Evolutionary conservation across 2,113 vertebrate species (phyloP).

Genomic region (Chitala chitala): DNA sequence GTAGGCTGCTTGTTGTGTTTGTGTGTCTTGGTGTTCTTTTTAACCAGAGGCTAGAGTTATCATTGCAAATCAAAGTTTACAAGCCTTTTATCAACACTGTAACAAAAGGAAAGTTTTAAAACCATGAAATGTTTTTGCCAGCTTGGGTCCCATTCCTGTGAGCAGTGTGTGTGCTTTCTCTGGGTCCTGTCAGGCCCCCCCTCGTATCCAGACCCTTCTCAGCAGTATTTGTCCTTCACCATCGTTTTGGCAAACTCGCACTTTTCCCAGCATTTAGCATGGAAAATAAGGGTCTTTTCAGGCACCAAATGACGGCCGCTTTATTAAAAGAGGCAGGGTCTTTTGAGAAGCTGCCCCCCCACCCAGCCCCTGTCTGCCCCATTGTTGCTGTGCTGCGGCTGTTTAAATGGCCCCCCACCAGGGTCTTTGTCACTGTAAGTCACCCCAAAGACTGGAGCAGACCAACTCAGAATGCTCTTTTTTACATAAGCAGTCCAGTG

Average conservation of each 20-base stretch:
- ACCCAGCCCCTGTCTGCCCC: slow-evolving; percentile 53
- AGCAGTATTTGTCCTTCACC: slow-evolving; percentile 62
- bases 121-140: slow-evolving; percentile 51
- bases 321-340: slow-evolving; percentile 70
- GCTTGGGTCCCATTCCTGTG: slow-evolving; percentile 46
- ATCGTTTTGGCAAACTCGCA: slow-evolving; percentile 65
- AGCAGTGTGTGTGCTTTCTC: slow-evolving; percentile 48
- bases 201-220: slow-evolving; percentile 40
- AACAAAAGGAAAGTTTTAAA: no score
- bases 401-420: slow-evolving; percentile 38
- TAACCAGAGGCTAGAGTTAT: not conserved
- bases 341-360: slow-evolving; percentile 51
- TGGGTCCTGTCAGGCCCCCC: slow-evolving; percentile 24
- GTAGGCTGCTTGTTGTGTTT: not conserved
- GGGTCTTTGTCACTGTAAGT: slow-evolving; percentile 70
- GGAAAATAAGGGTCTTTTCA: slow-evolving; percentile 62
- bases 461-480: slow-evolving; percentile 41
- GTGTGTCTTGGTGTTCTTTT: not conserved
- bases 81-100: no score
- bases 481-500: slow-evolving; percentile 12
- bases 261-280: slow-evolving; percentile 69
- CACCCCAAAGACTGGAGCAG: slow-evolving; percentile 57
- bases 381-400: slow-evolving; percentile 61
- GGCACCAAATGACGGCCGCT: slow-evolving; percentile 60
- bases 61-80: slow-evolving; percentile 37